A percentile compares a stretch with the other conserved stretches of the same genome.
These are phyloP conservation scores for Etheostoma cragini DNA, from an alignment of 2,113 vertebrate species.

Conservation along the genomic window DNA sequence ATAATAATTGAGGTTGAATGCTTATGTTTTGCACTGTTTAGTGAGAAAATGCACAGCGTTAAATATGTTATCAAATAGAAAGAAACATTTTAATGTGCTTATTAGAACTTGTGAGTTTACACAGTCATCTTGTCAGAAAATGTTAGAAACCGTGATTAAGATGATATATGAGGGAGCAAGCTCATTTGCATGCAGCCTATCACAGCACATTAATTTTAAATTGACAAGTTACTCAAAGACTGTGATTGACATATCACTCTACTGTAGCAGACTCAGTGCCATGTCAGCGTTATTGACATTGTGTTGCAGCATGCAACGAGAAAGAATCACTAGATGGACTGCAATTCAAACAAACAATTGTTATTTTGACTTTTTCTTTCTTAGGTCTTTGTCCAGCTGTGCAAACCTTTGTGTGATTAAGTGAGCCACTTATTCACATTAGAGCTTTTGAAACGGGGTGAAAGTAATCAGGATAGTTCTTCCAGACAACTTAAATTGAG, in stretches of 20 bases:
- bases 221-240: constrained; percentile 50
- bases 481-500: background rate
- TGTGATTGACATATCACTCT: constrained; percentile 33
- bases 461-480: background rate
- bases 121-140: background rate
- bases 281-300: constrained; percentile 37
- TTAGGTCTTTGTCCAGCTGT: background rate
- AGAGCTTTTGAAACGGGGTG: background rate
- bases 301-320: background rate
- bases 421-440: background rate
- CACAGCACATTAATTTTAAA: constrained; percentile 54
- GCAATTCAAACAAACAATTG: constrained; percentile 11
- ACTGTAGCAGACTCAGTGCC: constrained; percentile 4
- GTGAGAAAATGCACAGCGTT: background rate
- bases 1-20: background rate
- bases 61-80: background rate
- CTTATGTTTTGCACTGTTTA: background rate
- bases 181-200: constrained; percentile 30
- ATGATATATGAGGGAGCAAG: constrained; percentile 21
- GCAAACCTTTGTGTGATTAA: background rate
- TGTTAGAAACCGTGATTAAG: constrained; percentile 3
- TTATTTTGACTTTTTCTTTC: background rate
- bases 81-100: background rate
- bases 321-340: background rate
- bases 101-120: background rate